Evolutionary conservation across 2,797 vertebrate genomes (phyloP), one percentile per base, ranked within the genome.

Genomic region (Vireo griseus): DNA sequence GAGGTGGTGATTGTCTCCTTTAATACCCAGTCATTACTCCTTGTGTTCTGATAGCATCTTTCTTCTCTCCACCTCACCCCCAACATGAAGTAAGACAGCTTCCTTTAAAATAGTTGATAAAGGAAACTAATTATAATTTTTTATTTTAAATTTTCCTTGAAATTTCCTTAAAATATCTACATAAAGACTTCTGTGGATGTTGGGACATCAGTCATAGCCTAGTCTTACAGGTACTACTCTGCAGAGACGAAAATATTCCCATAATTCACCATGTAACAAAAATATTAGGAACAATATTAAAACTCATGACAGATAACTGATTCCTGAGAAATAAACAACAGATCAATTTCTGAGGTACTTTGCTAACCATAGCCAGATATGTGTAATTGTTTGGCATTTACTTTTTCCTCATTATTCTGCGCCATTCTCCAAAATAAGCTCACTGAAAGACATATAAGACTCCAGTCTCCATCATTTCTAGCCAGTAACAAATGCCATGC

Each of bases 401-500:
- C 28, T 48, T 85, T 78, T 92, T 31, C 42, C 29, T 35, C 24
- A 47, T 14, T 11, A 21, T 65, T 48, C 17, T 33, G 9, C 33
- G 26, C 17, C 39, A n/a, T 29, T 83, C 51, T 58, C 35, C 24
- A 52, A 25, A 59, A 72, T 10, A 33, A 57, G 3, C 6, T 63
- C 28, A 20, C 3, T 59, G 26, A 31, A 79, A 68, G 18, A 19
- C 9, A 45, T 1, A 0, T 1, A 57, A 31, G 22, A 19, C 4
- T n/a, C 45, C 13, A n/a, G n/a, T 35, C 12, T 61, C 31, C 0
- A 1, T 13, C 28, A 35, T n/a, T 80, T 62, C 1, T 1, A 76
- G 47, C 5, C 33, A 77, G 13, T 29, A 61, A 50, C 9, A 66
- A 90, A 77, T 13, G n/a, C 16, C n/a, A 21, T 4, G 16, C 13